Base-by-base conservation (phyloP, 2,113 vertebrate genomes). In the Smithornis capensis region DNA sequence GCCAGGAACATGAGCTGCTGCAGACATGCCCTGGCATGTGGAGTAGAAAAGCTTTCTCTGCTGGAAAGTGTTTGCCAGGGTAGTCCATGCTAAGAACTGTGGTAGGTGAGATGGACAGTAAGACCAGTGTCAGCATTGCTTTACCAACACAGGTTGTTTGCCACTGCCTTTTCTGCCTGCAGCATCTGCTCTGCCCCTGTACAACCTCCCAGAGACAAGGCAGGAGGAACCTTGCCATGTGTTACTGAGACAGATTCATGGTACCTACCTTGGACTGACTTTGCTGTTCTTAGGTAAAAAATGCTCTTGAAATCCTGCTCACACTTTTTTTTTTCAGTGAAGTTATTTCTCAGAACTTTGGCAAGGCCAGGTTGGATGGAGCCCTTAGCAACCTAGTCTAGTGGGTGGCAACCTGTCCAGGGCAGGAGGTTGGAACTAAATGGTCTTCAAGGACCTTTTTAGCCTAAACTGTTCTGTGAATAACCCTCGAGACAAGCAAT, bases 321-420 rank as follows among this genome's bases (percentile, higher is more conserved):
- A 8, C 1, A 0, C 2, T 17, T 29, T 17, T 16, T 33, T n/a
- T 55, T 1, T 0, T 4, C 19, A 6, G 0, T 68, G 3, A 35
- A 71, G 5, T 73, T 70, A n/a, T 50, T 80, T 71, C 35, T 37
- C 52, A 12, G 31, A n/a, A 0, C 18, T 38, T 19, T 9, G 60
- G 49, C 50, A 38, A 35, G 37, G 44, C 33, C 10, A 38, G 60
- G 28, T 19, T 38, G 69, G 28, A n/a, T 67, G 45, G 28, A n/a
- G 44, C 37, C 12, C 52, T 67, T 52, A 42, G 44, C 37, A 24
- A 7, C 27, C 57, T 56, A 42, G 35, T 49, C 33, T 24, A n/a
- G 52, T 52, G 52, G 8, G 38, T 52, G 87, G 37, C 53, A 75
- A 57, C 37, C 52, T 89, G 68, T 52, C 33, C 45, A n/a, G 17